A percentile compares a stretch with the other conserved stretches of the same genome.
Evolutionary conservation across 1,140 invertebrate species (phyloP).

Genomic region (Onthophagus taurus): DNA sequence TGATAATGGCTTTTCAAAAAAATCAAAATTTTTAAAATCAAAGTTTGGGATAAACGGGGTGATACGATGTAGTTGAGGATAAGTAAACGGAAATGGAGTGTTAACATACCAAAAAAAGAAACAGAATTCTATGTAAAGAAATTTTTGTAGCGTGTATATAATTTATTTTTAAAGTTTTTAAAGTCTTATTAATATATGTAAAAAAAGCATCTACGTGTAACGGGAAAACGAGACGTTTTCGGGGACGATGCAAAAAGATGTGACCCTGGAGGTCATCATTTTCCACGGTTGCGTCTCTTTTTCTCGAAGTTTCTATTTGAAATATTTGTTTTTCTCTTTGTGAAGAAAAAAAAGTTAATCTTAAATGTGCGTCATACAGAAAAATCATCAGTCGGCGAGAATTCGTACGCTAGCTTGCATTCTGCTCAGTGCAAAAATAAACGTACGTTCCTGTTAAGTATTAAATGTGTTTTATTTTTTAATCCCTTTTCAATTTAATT

Average conservation of each 20-base stretch:
- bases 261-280: conserved; percentile 2
- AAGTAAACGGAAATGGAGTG: conserved; percentile 2
- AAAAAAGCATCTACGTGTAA: conserved; percentile 17
- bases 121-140: no score
- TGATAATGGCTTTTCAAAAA: background rate
- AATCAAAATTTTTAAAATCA: background rate
- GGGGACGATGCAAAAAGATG: conserved; percentile 1
- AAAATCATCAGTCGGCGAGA: conserved; percentile 32
- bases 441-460: conserved; percentile 40
- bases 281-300: conserved; percentile 1
- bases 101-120: conserved; percentile 16
- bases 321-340: conserved; percentile 32
- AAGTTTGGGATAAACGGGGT: conserved; percentile 15
- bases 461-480: conserved; percentile 25
- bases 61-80: conserved; percentile 1
- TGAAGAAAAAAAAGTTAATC: conserved; percentile 30
- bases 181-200: conserved; percentile 19
- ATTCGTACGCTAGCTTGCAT: conserved; percentile 38
- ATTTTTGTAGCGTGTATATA: conserved; percentile 32
- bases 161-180: conserved; percentile 28
- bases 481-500: no score
- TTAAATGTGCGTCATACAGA: conserved; percentile 34
- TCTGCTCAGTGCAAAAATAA: conserved; percentile 37
- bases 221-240: conserved; percentile 12
- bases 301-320: conserved; percentile 24